A percentile compares a stretch with the other conserved stretches of the same genome.
Conservation (phyloP, 2,888 invertebrate species). For the Arge pagana region DNA sequence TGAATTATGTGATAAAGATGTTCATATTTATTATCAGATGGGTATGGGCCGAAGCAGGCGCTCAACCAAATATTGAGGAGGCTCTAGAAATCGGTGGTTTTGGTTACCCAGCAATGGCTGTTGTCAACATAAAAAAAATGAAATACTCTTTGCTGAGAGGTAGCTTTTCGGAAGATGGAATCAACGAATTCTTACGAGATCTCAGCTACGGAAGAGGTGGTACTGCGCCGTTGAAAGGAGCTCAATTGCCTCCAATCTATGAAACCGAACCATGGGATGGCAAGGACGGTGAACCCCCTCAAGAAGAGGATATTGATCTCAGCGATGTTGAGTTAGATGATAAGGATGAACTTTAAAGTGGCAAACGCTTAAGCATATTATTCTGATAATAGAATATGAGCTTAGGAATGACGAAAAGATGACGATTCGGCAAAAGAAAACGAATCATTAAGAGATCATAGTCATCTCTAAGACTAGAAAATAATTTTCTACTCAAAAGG, state of each 20-base stretch:
- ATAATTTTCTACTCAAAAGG: too few relatives aligned
- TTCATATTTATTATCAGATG: too few relatives aligned
- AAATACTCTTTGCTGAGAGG: conserved; percentile 93
- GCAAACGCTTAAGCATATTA: too few relatives aligned
- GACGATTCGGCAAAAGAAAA: too few relatives aligned
- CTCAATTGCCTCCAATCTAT: conserved; percentile 74
- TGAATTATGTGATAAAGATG: too few relatives aligned
- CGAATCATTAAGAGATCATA: too few relatives aligned
- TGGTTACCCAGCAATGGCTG: conserved; percentile 98
- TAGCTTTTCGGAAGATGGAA: conserved; percentile 92
- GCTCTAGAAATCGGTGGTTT: conserved; percentile 95
- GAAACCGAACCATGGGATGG: conserved; percentile 88
- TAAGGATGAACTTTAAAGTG: conserved; percentile 78
- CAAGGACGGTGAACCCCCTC: conserved; percentile 85
- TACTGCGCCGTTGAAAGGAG: conserved; percentile 85
- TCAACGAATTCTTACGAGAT: conserved; percentile 94
- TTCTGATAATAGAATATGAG: too few relatives aligned
- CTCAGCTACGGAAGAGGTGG: conserved; percentile 92
- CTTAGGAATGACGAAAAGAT: too few relatives aligned
- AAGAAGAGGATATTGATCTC: conserved; percentile 88
- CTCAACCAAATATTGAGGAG: conserved; percentile 82
- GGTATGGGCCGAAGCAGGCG: conserved; percentile 93
- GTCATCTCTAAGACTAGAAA: too few relatives aligned
- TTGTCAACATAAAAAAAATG: conserved; percentile 94
- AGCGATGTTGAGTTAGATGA: conserved; percentile 86